phyloP scores from a whole-genome alignment of 2,113 vertebrate species.

The Anhinga rufa region DNA sequence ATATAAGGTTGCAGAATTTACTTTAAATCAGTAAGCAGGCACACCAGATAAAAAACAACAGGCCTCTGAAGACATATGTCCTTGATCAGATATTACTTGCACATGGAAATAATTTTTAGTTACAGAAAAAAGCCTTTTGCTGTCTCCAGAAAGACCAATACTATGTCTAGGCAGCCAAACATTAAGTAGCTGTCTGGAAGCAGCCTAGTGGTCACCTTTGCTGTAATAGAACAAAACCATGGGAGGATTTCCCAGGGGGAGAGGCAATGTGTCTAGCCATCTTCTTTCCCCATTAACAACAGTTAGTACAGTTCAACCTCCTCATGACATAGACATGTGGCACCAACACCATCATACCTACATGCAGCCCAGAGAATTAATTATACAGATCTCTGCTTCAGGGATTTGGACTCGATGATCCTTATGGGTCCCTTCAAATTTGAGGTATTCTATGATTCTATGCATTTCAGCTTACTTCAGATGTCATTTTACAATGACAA shows the following conservation, averaged over 20 bases:
- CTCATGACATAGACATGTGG: neutral
- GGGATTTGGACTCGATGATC: neutral
- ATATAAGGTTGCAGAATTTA: constrained; percentile 22
- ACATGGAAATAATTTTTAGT: constrained; percentile 9
- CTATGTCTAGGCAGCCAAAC: neutral
- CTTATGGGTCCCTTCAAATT: neutral
- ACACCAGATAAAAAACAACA: neutral
- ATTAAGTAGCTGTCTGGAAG: neutral
- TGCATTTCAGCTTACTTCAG: neutral
- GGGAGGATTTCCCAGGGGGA: neutral
- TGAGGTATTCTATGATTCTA: neutral
- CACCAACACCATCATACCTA: neutral
- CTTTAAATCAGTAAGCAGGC: neutral
- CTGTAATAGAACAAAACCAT: neutral
- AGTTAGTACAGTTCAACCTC: neutral
- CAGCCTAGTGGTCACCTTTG: neutral
- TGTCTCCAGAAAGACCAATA: constrained; percentile 1
- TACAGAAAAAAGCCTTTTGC: neutral
- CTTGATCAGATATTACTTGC: constrained; percentile 36
- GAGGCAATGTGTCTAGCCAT: neutral
- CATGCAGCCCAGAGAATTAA: neutral
- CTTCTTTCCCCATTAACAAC: neutral
- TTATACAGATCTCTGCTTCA: neutral
- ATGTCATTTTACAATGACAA: neutral
- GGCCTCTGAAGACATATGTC: neutral